These are phyloP conservation scores for Brachionus sp. DNA, from an alignment of 1,140 invertebrate genomes.

Conservation along the genomic window DNA sequence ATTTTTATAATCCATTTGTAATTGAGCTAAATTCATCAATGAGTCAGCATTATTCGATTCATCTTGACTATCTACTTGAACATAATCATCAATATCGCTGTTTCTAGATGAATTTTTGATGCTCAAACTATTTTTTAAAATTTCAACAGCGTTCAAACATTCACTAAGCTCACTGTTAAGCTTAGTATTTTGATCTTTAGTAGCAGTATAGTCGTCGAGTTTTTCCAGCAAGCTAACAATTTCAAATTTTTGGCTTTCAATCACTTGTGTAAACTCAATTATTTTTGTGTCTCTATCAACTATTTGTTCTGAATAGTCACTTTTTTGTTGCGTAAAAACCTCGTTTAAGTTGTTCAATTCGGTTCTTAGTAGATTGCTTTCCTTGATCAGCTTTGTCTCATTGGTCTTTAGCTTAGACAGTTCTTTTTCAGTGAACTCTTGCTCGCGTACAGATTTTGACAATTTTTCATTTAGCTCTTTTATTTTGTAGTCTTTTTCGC, in stretches of 20 bases:
- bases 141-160: neutral
- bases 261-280: neutral
- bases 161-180: neutral
- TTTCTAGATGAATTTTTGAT: neutral
- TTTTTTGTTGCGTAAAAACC: neutral
- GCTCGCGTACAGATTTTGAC: neutral
- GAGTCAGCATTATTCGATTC: neutral
- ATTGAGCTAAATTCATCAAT: neutral
- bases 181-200: neutral
- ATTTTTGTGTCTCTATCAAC: neutral
- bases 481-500: neutral
- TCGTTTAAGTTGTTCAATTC: conserved; percentile 23
- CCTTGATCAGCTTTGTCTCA: conserved; percentile 29
- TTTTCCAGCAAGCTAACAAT: neutral
- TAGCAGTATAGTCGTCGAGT: neutral
- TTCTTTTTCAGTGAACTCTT: conserved; percentile 28
- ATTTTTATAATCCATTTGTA: conserved; percentile 1
- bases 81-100: neutral
- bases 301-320: neutral
- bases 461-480: neutral
- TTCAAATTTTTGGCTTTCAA: neutral
- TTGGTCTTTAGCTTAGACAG: neutral
- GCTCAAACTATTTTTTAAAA: neutral
- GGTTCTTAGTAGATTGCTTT: neutral
- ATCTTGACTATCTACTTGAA: neutral